phyloP scores from a whole-genome alignment of 2,888 invertebrate genomes.

The Apotomis betuletana region DNA sequence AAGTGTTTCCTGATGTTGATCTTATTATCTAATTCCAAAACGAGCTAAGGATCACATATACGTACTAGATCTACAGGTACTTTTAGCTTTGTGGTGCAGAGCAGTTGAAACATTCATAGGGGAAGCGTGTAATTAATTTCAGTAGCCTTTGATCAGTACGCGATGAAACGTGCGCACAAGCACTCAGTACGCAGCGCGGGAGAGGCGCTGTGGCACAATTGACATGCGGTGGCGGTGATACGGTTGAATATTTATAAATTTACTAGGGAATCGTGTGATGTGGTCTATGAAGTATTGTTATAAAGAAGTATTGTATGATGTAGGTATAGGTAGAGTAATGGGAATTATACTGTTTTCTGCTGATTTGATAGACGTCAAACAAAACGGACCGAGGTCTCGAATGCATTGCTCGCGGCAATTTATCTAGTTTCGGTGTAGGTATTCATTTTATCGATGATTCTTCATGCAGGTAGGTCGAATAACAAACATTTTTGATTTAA shows the following conservation, averaged over 20 bases:
- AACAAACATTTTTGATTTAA: too few relatives aligned
- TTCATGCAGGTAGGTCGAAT: too few relatives aligned
- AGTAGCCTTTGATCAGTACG: constrained; percentile 33
- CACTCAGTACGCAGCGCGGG: constrained; percentile 6
- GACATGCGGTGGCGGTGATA: constrained; percentile 8
- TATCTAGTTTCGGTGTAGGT: too few relatives aligned
- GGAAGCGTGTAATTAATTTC: constrained; percentile 19
- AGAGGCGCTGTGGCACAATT: constrained; percentile 9
- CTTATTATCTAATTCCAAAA: neutral
- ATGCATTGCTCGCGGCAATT: too few relatives aligned
- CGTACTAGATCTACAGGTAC: neutral
- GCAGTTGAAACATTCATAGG: constrained; percentile 11
- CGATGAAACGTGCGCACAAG: neutral
- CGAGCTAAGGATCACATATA: neutral
- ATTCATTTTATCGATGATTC: too few relatives aligned
- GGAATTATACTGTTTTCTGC: too few relatives aligned
- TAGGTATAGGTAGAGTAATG: neutral
- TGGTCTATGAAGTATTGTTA: constrained; percentile 1
- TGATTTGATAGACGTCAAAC: too few relatives aligned
- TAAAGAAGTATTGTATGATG: too few relatives aligned
- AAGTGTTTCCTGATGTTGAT: neutral
- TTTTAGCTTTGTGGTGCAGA: neutral
- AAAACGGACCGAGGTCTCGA: too few relatives aligned
- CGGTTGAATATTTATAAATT: constrained; percentile 3
- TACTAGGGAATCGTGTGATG: neutral